These are phyloP conservation scores for Nematolebias whitei DNA, from an alignment of 2,113 vertebrate species.

Conservation along the genomic window DNA sequence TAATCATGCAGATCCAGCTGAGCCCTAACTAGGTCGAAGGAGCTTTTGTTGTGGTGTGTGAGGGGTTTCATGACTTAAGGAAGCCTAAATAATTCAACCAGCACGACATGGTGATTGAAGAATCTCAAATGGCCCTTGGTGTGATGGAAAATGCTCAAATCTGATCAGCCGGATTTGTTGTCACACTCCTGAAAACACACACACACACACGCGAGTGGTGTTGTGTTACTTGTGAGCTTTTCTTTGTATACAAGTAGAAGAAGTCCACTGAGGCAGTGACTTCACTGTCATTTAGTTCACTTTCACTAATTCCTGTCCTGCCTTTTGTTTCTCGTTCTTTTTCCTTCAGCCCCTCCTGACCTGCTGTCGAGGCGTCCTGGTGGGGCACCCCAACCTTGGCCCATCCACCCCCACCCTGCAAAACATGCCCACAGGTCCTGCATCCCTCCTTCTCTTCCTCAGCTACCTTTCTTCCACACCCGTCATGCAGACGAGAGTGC, in stretches of 20 bases:
- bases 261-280: conserved; percentile 7
- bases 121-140: conserved; percentile 75
- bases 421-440: conserved; percentile 32
- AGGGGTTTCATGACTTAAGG: conserved; percentile 64
- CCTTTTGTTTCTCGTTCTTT: conserved; percentile 2
- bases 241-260: conserved; percentile 25
- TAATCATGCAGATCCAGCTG: conserved; percentile 69
- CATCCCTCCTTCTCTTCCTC: conserved; percentile 28
- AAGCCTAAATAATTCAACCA: conserved; percentile 75
- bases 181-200: conserved; percentile 50
- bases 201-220: conserved; percentile 40
- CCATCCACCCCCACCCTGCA: conserved; percentile 29
- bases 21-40: too few species aligned
- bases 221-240: conserved; percentile 65
- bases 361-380: conserved; percentile 35
- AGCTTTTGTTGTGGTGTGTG: conserved; percentile 52
- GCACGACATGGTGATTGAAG: conserved; percentile 55
- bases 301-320: conserved; percentile 15
- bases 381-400: conserved; percentile 49
- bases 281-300: too few species aligned
- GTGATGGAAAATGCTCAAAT: conserved; percentile 77
- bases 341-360: conserved; percentile 42
- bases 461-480: conserved; percentile 74
- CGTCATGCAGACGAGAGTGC: conserved; percentile 85
- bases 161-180: conserved; percentile 78